These are phyloP conservation scores for Miichthys miiuy DNA, from an alignment of 2,797 vertebrate genomes.

Conservation along the genomic window DNA sequence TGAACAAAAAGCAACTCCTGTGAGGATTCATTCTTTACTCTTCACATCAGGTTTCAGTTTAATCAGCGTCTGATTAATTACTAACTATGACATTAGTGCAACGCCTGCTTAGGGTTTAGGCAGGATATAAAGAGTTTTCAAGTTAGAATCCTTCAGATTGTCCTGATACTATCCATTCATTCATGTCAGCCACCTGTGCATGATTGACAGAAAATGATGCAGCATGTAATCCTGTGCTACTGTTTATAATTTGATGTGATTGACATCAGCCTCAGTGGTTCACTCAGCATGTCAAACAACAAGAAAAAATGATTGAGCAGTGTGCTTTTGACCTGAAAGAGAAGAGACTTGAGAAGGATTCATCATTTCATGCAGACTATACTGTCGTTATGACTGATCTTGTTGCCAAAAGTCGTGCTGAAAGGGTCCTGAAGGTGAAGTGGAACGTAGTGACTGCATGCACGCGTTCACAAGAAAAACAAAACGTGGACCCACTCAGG, in stretches of 20 bases:
- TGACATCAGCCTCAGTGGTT: not conserved
- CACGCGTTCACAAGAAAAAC: too few species aligned
- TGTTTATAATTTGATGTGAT: not conserved
- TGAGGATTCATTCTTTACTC: conserved; percentile 23
- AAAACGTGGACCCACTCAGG: too few species aligned
- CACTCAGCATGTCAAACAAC: not conserved
- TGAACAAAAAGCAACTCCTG: conserved; percentile 64
- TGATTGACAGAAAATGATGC: not conserved
- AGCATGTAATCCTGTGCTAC: not conserved
- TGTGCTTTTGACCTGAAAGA: too few species aligned
- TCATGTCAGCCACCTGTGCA: not conserved
- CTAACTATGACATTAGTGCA: not conserved
- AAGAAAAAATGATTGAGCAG: not conserved
- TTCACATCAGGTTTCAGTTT: not conserved
- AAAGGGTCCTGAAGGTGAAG: not conserved
- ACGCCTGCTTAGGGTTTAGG: too few species aligned
- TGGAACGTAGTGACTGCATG: too few species aligned
- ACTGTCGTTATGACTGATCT: not conserved
- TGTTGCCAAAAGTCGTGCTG: not conserved
- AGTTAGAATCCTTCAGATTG: not conserved
- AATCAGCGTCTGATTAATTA: not conserved
- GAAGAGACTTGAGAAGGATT: not conserved
- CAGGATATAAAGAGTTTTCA: not conserved
- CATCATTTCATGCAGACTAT: not conserved
- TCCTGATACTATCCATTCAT: not conserved